Evolutionary conservation across 2,797 vertebrate species (phyloP).

Genomic region (Notolepis coatsorum): DNA sequence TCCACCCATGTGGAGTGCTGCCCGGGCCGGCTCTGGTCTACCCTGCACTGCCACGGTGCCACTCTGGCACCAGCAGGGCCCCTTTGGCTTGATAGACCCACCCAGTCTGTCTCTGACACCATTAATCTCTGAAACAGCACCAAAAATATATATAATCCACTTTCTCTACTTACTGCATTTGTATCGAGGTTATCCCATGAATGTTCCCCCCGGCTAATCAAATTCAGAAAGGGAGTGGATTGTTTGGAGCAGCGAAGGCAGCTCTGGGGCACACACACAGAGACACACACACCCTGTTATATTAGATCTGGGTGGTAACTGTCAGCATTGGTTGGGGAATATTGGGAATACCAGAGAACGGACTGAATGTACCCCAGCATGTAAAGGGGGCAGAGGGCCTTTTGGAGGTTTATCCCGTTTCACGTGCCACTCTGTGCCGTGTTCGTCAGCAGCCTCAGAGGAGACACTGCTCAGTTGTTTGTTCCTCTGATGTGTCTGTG

Average conservation of each 20-base stretch:
- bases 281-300: constrained; percentile 6
- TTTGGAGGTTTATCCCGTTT: background rate
- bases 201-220: constrained; percentile 44
- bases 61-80: constrained; percentile 54
- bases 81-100: constrained; percentile 29
- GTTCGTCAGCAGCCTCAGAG: constrained; percentile 3
- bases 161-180: constrained; percentile 58
- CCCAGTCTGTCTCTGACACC: constrained; percentile 43
- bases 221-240: constrained; percentile 48
- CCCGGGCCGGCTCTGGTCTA: background rate
- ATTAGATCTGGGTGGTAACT: constrained; percentile 22
- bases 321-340: constrained; percentile 19
- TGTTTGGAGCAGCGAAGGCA: constrained; percentile 7
- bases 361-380: background rate
- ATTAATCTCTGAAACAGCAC: constrained; percentile 62
- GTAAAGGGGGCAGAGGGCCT: background rate
- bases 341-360: background rate
- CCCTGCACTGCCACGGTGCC: constrained; percentile 14
- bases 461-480: constrained; percentile 17
- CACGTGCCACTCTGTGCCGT: background rate
- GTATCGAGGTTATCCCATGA: constrained; percentile 48
- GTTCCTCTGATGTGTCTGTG: constrained; percentile 9
- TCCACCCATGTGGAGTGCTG: background rate
- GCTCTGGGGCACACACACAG: background rate
- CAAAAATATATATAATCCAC: constrained; percentile 65